Evolutionary conservation across 2,888 invertebrate species (phyloP), one percentile per base, ranked within the genome.

Genomic region (Phymatocera aterrima): DNA sequence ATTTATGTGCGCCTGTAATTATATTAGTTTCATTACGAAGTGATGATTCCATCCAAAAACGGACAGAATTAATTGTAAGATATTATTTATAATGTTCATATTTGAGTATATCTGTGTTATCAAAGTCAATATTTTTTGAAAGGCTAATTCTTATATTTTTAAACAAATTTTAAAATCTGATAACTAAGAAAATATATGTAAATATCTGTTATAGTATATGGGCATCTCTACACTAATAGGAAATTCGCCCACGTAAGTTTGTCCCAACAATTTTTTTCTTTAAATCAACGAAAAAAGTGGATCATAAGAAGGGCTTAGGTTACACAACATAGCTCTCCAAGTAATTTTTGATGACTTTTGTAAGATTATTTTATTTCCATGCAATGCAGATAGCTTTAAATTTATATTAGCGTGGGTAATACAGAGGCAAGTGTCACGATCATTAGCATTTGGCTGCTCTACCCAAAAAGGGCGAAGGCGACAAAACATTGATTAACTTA

Each of bases 401-500:
- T 78, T 37, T 28, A 78, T 65, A 46, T 81, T 80, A 34, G 54
- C 78, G 60, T 78, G 79, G n/a, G n/a, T n/a, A n/a, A n/a, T n/a
- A n/a, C n/a, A n/a, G n/a, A n/a, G n/a, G n/a, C n/a, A n/a, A n/a
- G n/a, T n/a, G n/a, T n/a, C n/a, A n/a, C n/a, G n/a, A n/a, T n/a
- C n/a, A n/a, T n/a, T n/a, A n/a, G n/a, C n/a, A n/a, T n/a, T n/a
- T n/a, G n/a, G n/a, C n/a, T n/a, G n/a, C n/a, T n/a, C n/a, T n/a
- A n/a, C n/a, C n/a, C n/a, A n/a, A n/a, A n/a, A n/a, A n/a, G n/a
- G n/a, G n/a, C n/a, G n/a, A n/a, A n/a, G n/a, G n/a, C 81, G 82
- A 81, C 84, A 81, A 54, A 81, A 82, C 12, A 77, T 74, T 34
- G 77, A 31, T 65, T 82, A 82, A 78, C 74, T 78, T 43, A 82